Base-by-base conservation (phyloP, 2,888 invertebrate species). In the Pachliopta kotzebuea region DNA sequence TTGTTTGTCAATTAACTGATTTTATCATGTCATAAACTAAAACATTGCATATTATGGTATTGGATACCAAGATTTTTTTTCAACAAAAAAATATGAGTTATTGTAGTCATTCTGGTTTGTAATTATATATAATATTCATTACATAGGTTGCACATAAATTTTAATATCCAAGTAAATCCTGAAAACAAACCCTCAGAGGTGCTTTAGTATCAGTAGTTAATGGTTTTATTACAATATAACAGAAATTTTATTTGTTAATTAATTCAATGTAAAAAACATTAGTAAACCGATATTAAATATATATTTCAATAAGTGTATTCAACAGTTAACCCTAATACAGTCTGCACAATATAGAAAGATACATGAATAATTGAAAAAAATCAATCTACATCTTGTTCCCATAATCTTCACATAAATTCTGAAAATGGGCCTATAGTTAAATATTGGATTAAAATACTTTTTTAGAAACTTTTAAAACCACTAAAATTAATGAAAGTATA, bases 401-500 rank as follows among this genome's bases (percentile, higher is more conserved):
- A 42, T 45, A n/a, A 4, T 45, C 7, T 45, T n/a, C 18, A 45
- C n/a, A 4, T 18, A 0, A 6, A 11, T 6, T 45, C 18, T 45
- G 37, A 14, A 37, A 11, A 45, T n/a, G 45, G 6, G n/a, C 45
- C 8, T 45, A n/a, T n/a, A 45, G 18, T 45, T n/a, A 45, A 45
- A 45, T 9, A 21, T 52, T 49, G 1, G 23, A 52, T 21, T 21
- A 9, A 52, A 9, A 52, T 20, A 50, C 9, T 50, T 20, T 49
- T 21, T 21, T 18, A 9, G 6, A 50, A 20, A 20, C n/a, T 50
- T 21, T 21, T 52, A 11, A 52, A 52, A 52, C 21, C 20, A 52
- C 8, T 52, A 52, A 52, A 52, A 21, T 52, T n/a, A 52, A 52
- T 52, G 50, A 52, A 52, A 49, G 21, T 23, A 52, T 60, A 60